Percentiles rank a stretch among this genome's conserved stretches.
These are phyloP conservation scores for Trichonephila clavipes DNA, from an alignment of 1,140 invertebrate species.

Conservation along the genomic window DNA sequence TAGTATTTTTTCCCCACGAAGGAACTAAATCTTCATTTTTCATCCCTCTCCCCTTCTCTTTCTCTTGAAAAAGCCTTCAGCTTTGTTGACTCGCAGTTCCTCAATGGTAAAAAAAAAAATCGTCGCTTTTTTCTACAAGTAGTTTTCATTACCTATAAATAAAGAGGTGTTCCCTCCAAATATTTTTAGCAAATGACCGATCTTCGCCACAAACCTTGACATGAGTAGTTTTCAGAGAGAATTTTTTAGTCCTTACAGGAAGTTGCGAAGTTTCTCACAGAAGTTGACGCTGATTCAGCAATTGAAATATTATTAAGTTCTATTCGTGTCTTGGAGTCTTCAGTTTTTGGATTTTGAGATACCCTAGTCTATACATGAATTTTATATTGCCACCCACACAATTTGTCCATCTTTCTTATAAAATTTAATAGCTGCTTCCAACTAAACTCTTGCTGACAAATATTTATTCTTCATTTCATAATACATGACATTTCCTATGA, in stretches of 20 bases:
- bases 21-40: neutral
- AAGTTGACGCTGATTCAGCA: neutral
- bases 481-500: too few relatives aligned
- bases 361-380: too few relatives aligned
- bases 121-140: neutral
- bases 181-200: slow-evolving; percentile 49
- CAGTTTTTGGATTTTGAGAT: too few relatives aligned
- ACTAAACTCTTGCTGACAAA: too few relatives aligned
- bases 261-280: neutral
- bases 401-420: too few relatives aligned
- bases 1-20: too few relatives aligned
- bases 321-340: neutral
- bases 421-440: too few relatives aligned
- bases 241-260: neutral
- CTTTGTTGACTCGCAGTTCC: neutral
- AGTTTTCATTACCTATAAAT: slow-evolving; percentile 29
- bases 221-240: neutral
- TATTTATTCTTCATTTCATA: too few relatives aligned
- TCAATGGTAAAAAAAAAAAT: neutral
- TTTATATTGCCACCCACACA: too few relatives aligned
- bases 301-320: neutral
- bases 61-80: neutral
- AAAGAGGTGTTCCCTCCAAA: slow-evolving; percentile 23
- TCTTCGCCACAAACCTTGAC: neutral
- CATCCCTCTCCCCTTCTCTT: neutral